phyloP scores from a whole-genome alignment of 2,113 vertebrate genomes.

The Genyomyrus donnyi region DNA sequence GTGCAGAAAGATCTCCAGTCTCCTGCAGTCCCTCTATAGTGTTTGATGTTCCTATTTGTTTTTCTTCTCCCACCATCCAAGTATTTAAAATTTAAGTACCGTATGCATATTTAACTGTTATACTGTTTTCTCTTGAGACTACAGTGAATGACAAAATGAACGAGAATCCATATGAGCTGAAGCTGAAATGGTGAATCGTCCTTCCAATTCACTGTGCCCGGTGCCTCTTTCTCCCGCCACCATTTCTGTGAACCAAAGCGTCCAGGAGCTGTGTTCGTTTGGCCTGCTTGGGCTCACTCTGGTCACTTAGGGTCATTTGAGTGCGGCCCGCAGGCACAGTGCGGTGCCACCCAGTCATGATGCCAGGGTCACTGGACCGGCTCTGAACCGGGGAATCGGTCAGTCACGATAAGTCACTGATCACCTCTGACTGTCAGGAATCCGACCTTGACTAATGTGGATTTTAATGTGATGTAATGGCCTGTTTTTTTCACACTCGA shows the following conservation, averaged over 20 bases:
- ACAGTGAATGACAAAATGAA: not conserved
- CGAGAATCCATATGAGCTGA: slow-evolving; percentile 19
- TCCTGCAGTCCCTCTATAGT: slow-evolving; percentile 9
- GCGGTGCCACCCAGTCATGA: slow-evolving; percentile 26
- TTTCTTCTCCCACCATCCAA: slow-evolving; percentile 25
- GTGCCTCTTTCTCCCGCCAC: not conserved
- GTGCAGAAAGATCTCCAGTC: slow-evolving; percentile 17
- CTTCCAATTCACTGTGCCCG: not conserved
- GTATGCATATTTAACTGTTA: slow-evolving; percentile 39
- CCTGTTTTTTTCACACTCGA: slow-evolving; percentile 23
- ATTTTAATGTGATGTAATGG: slow-evolving; percentile 60
- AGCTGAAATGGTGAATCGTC: not conserved
- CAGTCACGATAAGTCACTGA: slow-evolving; percentile 44
- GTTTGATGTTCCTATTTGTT: slow-evolving; percentile 24
- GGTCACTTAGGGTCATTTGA: slow-evolving; percentile 6
- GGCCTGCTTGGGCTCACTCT: slow-evolving; percentile 22
- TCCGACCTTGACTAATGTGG: slow-evolving; percentile 54
- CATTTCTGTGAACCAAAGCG: slow-evolving; percentile 19
- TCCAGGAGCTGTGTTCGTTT: not conserved
- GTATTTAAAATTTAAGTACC: slow-evolving; percentile 30
- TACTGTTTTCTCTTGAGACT: slow-evolving; percentile 33
- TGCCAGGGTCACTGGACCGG: slow-evolving; percentile 40
- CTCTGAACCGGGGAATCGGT: slow-evolving; percentile 25
- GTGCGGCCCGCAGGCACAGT: slow-evolving; percentile 39
- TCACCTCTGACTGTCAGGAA: slow-evolving; percentile 40